Evolutionary conservation across 2,888 invertebrate species (phyloP), one percentile per base, ranked within the genome.

Genomic region (Andrena camellia): DNA sequence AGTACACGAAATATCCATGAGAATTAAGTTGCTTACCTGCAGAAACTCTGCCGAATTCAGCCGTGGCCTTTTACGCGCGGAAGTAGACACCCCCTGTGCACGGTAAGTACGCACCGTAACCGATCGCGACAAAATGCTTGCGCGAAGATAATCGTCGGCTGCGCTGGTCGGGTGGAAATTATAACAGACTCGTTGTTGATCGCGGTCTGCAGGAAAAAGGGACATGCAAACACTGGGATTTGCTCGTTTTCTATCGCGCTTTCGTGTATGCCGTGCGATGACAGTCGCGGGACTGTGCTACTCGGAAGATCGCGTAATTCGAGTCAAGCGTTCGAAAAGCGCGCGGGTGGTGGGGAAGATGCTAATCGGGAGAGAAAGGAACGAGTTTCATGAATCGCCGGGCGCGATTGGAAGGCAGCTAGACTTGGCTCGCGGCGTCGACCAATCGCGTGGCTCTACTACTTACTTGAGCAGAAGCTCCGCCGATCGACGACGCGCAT

Each of bases 251-350:
- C 48, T 76, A 72, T 29, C 76, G 50, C 73, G 59, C 31, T 70
- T 66, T 77, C 80, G 67, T 86, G 83, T 76, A 80, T 74, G 75
- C 87, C 64, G 78, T 81, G 68, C 83, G 83, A 82, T 85, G 87
- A 87, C 87, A 83, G 78, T 88, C 87, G 84, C 86, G 86, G 78
- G 84, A 88, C 88, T 88, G 88, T 88, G 83, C 78, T 35, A 63
- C 78, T 57, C 62, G 64, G 78, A 50, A 54, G 69, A 78, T 74
- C 83, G 57, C 75, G 80, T 70, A 64, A 83, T 69, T 80, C 63
- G 76, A 76, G 66, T 69, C 71, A 67, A 77, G 83, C 66, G 84
- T 87, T 88, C 87, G 87, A 88, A 88, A 88, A 87, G 84, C 88
- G 88, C 88, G 88, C 87, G 82, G 68, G 85, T 85, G 84, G 75